Evolutionary conservation across 1,140 invertebrate genomes (phyloP).

Genomic region (Polypedilum pembai): DNA sequence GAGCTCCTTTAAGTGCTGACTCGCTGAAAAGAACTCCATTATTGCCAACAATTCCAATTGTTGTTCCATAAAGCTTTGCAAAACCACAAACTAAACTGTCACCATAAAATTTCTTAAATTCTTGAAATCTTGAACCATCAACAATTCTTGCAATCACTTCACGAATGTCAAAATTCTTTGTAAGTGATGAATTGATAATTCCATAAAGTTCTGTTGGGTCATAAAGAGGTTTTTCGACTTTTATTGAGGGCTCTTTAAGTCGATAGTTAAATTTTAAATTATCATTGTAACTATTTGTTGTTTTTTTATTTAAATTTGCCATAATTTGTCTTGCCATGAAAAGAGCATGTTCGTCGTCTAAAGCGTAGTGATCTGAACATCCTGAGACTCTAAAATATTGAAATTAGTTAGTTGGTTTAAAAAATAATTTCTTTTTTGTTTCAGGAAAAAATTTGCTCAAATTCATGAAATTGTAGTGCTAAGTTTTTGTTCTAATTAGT

Average conservation of each 20-base stretch:
- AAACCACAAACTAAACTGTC: constrained; percentile 97
- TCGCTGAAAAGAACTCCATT: constrained; percentile 98
- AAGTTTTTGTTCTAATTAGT: too few relatives aligned
- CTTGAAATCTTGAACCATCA: constrained; percentile 93
- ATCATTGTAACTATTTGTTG: constrained; percentile 42
- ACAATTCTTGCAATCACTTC: constrained; percentile 93
- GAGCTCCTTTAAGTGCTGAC: constrained; percentile 90
- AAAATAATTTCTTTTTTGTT: too few relatives aligned
- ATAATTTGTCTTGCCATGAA: constrained; percentile 70
- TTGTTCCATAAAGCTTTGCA: constrained; percentile 84
- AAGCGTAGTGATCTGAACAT: constrained; percentile 93
- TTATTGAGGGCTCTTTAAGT: constrained; percentile 36
- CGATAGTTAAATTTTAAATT: constrained; percentile 31
- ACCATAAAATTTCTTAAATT: constrained; percentile 95
- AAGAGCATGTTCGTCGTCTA: constrained; percentile 87
- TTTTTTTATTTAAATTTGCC: constrained; percentile 59
- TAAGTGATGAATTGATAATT: constrained; percentile 90
- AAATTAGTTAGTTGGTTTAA: too few relatives aligned
- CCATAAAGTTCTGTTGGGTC: constrained; percentile 88
- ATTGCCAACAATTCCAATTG: constrained; percentile 91
- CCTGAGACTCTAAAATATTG: constrained; percentile 71
- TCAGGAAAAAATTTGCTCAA: too few relatives aligned
- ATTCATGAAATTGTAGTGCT: too few relatives aligned
- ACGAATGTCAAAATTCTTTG: constrained; percentile 85
- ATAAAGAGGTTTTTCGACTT: constrained; percentile 67